A percentile compares a stretch with the other conserved stretches of the same genome.
Conservation (phyloP, 2,113 vertebrate genomes). For the Brachionichthys hirsutus region DNA sequence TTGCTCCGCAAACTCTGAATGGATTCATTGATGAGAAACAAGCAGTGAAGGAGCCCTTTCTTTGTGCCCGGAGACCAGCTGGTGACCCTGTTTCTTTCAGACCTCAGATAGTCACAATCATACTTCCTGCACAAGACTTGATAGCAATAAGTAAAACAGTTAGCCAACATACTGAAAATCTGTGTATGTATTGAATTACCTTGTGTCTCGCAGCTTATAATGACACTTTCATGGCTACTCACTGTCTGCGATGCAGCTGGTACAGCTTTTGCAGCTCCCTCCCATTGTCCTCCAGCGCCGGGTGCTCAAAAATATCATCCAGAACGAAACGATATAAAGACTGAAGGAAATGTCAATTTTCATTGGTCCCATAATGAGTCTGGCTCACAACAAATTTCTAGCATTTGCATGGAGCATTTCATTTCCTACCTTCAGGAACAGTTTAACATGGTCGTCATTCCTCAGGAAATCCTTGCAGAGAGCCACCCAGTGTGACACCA, state of each 20-base stretch:
- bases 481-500: slow-evolving; percentile 91
- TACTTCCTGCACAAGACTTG: slow-evolving; percentile 6
- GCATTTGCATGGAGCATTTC: slow-evolving; percentile 3
- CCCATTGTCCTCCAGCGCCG: slow-evolving; percentile 87
- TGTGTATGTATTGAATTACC: neutral
- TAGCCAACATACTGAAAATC: neutral
- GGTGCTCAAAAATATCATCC: slow-evolving; percentile 94
- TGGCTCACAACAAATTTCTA: slow-evolving; percentile 3
- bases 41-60: slow-evolving; percentile 45
- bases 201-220: neutral
- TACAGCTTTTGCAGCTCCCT: slow-evolving; percentile 92
- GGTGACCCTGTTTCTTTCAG: slow-evolving; percentile 20
- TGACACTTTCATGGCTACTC: slow-evolving; percentile 62
- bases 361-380: slow-evolving; percentile 13
- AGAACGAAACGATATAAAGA: slow-evolving; percentile 89
- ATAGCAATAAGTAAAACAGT: slow-evolving; percentile 1
- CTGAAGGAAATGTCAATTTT: slow-evolving; percentile 72
- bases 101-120: slow-evolving; percentile 7
- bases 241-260: slow-evolving; percentile 91
- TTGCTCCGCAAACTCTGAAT: slow-evolving; percentile 57
- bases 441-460: slow-evolving; percentile 90
- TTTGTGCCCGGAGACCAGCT: slow-evolving; percentile 37
- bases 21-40: slow-evolving; percentile 53
- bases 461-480: slow-evolving; percentile 89
- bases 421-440: slow-evolving; percentile 89